Evolutionary conservation across 2,797 vertebrate genomes (phyloP).

Genomic region (Botia almorhae): DNA sequence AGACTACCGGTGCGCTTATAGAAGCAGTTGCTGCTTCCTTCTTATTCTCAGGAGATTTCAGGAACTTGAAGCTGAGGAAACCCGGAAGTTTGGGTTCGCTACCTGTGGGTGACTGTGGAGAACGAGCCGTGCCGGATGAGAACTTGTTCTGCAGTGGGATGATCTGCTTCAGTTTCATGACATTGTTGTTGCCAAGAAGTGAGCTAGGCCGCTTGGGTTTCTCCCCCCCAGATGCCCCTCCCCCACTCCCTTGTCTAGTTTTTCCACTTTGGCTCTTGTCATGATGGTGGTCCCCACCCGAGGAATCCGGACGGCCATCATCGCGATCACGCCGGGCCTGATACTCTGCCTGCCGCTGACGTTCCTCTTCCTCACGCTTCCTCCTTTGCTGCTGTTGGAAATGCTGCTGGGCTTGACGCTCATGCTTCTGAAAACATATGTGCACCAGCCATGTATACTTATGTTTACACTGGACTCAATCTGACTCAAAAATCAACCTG

Average conservation of each 20-base stretch:
- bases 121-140: slow-evolving; percentile 83
- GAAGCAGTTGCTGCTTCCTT: slow-evolving; percentile 76
- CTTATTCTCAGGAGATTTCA: slow-evolving; percentile 92
- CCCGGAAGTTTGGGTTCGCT: slow-evolving; percentile 91
- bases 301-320: slow-evolving; percentile 82
- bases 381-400: slow-evolving; percentile 95
- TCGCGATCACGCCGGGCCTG: slow-evolving; percentile 89
- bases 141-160: slow-evolving; percentile 96
- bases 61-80: slow-evolving; percentile 97
- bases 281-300: slow-evolving; percentile 78
- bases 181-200: slow-evolving; percentile 93
- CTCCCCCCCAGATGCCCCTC: slow-evolving; percentile 74
- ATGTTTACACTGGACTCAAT: neutral
- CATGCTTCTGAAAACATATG: slow-evolving; percentile 85
- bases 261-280: slow-evolving; percentile 83
- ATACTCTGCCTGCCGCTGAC: slow-evolving; percentile 91
- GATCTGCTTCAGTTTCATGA: slow-evolving; percentile 98
- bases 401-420: slow-evolving; percentile 95
- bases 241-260: slow-evolving; percentile 76
- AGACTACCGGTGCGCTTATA: slow-evolving; percentile 40
- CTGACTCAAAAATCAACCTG: too few species aligned
- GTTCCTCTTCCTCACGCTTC: slow-evolving; percentile 94
- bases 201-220: slow-evolving; percentile 97
- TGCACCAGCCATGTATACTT: slow-evolving; percentile 15
- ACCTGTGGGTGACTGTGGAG: slow-evolving; percentile 88